Evolutionary conservation across 2,888 invertebrate genomes (phyloP), one percentile per base, ranked within the genome.

Genomic region (Dryomyza anilis): DNA sequence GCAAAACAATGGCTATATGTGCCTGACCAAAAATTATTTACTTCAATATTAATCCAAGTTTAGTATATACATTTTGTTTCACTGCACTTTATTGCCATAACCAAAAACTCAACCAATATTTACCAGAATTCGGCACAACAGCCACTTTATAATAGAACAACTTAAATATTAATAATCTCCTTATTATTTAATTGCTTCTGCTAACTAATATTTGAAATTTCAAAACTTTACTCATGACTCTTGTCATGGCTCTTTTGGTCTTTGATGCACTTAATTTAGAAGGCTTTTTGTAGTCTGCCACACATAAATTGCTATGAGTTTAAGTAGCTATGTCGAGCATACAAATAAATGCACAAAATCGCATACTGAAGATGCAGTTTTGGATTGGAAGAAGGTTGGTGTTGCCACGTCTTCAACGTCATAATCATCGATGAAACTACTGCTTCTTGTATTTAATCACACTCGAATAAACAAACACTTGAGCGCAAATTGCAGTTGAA

Each of bases 391-490:
- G 29, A 19, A 43, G 23, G 6, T 29, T 45, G n/a, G 16, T 16
- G 10, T 12, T 43, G 45, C 43, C 43, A 8, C 29, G 16, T 16
- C n/a, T n/a, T 16, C 55, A 19, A 6, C 19, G 55, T 19, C 39
- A 19, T 5, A 5, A n/a, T 39, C 39, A 12, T 27, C 45, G 14
- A 19, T 45, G 25, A 21, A 8, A n/a, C 50, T 12, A 27, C 48
- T 23, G 33, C 36, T 19, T 30, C 23, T 36, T 55, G 36, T 14
- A 55, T 55, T 55, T 36, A 55, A 36, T 55, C 19, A 52, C 50
- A 60, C 52, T 61, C 45, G 19, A 43, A 53, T 16, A 52, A 53
- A 43, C 53, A 61, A 61, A 61, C 53, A 61, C 61, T 61, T 53
- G 43, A 53, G 39, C 16, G 19, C 39, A 50, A 58, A 46, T 46